Conservation (phyloP, 2,888 invertebrate genomes). For the Drosophila tanythrix region DNA sequence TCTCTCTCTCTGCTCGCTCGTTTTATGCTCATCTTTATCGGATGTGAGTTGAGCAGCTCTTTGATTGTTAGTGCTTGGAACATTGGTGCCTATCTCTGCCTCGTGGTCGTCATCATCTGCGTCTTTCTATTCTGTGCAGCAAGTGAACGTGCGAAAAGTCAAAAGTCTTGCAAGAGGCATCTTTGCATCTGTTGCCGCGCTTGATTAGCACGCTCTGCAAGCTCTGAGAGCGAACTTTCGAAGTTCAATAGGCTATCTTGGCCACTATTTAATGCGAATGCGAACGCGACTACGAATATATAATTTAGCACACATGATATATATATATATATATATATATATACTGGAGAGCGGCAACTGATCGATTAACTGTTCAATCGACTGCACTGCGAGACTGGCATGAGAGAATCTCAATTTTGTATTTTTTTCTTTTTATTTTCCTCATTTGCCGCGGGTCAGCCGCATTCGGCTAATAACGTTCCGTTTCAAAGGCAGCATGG, state of each 20-base stretch:
- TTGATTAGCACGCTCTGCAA: conserved; percentile 69
- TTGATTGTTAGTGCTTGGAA: conserved; percentile 13
- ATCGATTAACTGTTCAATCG: conserved; percentile 2
- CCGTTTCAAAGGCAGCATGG: conserved; percentile 43
- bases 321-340: neutral
- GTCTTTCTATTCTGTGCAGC: neutral
- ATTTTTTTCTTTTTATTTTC: neutral
- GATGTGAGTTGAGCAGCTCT: conserved; percentile 13
- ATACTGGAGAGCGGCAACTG: neutral
- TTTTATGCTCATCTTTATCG: conserved; percentile 13
- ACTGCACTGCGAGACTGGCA: conserved; percentile 11
- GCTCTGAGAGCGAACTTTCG: conserved; percentile 38
- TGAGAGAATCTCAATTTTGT: conserved; percentile 1
- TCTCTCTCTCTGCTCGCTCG: neutral
- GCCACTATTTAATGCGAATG: conserved; percentile 17
- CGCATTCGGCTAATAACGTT: conserved; percentile 40
- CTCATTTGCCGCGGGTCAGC: conserved; percentile 52
- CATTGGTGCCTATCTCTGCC: conserved; percentile 53
- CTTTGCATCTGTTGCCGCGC: conserved; percentile 39
- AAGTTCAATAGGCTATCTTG: conserved; percentile 75
- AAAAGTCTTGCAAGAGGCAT: conserved; percentile 34
- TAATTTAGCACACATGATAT: neutral
- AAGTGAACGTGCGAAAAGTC: conserved; percentile 64
- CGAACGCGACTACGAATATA: conserved; percentile 36
- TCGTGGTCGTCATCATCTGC: conserved; percentile 3